Evolutionary conservation across 2,113 vertebrate genomes (phyloP), one percentile per base, ranked within the genome.

Genomic region (Miniopterus natalensis): DNA sequence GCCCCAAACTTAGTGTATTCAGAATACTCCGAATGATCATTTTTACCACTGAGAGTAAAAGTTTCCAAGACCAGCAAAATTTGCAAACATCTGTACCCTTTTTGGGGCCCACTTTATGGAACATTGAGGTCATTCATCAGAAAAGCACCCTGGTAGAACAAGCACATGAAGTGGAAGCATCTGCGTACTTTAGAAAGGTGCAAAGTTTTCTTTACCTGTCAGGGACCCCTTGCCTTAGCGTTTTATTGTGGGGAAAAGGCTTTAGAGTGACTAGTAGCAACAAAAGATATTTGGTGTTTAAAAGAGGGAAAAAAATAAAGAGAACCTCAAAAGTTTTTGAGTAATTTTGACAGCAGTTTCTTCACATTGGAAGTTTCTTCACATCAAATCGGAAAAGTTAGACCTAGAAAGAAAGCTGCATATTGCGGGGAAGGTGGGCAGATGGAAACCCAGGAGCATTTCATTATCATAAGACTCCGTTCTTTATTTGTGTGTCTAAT

Each of bases 401-500:
- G 77, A 80, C 2, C 42, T n/a, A 5, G 63, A 59, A 79, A 42
- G 23, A 66, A 42, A 53, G 12, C 20, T 70, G 25, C 1, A 0
- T 45, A 2, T 55, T 8, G 31, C 51, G 17, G 63, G 36, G 36
- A 47, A 53, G 8, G 18, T 2, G 6, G 11, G 57, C 51, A 15
- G n/a, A 25, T 40, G 40, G 42, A 31, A 59, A 53, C 1, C 18
- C 6, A 3, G 89, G 57, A 2, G 2, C 45, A 1, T 31, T 10
- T 2, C 15, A 47, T n/a, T n/a, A 42, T 71, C 10, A 0, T 0
- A 3, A 49, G n/a, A n/a, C 25, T 74, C 40, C n/a, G 2, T 61
- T 40, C 49, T 6, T 42, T 51, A 47, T 65, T 23, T 78, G 40
- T 66, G 66, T 96, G 3, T 93, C 88, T 97, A 94, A 97, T 78